Conservation (phyloP, 2,888 invertebrate species). For the Lottia gigantea region DNA sequence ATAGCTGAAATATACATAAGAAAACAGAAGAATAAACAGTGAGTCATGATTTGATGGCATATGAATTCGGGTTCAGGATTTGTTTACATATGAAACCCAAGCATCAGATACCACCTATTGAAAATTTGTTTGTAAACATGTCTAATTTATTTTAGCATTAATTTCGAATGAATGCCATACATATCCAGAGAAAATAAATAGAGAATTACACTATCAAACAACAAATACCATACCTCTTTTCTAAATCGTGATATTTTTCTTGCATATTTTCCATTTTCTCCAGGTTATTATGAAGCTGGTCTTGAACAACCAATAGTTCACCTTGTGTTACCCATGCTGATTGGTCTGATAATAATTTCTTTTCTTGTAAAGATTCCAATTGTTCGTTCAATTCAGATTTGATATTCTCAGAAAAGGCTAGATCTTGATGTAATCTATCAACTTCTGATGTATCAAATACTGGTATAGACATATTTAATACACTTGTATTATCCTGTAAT, state of each 20-base stretch:
- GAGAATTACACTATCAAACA: too few relatives aligned
- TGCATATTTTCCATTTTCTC: slow-evolving; percentile 39
- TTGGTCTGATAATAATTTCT: slow-evolving; percentile 38
- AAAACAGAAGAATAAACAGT: too few relatives aligned
- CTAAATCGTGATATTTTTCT: slow-evolving; percentile 39
- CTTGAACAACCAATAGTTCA: slow-evolving; percentile 45
- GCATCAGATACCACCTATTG: too few relatives aligned
- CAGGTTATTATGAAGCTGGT: slow-evolving; percentile 41
- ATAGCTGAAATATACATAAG: slow-evolving; percentile 37
- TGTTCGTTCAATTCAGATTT: slow-evolving; percentile 43
- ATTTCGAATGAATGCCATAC: too few relatives aligned
- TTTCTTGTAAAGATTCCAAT: slow-evolving; percentile 48
- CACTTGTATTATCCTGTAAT: slow-evolving; percentile 41
- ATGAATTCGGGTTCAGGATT: too few relatives aligned
- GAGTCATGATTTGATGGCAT: too few relatives aligned
- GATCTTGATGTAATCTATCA: slow-evolving; percentile 41
- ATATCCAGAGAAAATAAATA: too few relatives aligned
- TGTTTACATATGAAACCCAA: too few relatives aligned
- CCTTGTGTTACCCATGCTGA: slow-evolving; percentile 49
- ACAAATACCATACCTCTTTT: slow-evolving; percentile 39
- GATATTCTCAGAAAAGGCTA: slow-evolving; percentile 41
- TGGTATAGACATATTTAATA: slow-evolving; percentile 32
- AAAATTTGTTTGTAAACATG: too few relatives aligned
- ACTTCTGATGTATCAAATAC: slow-evolving; percentile 37
- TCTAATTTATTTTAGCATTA: too few relatives aligned